Evolutionary conservation across 1,140 invertebrate genomes (phyloP).

Genomic region (Thrips palmi): DNA sequence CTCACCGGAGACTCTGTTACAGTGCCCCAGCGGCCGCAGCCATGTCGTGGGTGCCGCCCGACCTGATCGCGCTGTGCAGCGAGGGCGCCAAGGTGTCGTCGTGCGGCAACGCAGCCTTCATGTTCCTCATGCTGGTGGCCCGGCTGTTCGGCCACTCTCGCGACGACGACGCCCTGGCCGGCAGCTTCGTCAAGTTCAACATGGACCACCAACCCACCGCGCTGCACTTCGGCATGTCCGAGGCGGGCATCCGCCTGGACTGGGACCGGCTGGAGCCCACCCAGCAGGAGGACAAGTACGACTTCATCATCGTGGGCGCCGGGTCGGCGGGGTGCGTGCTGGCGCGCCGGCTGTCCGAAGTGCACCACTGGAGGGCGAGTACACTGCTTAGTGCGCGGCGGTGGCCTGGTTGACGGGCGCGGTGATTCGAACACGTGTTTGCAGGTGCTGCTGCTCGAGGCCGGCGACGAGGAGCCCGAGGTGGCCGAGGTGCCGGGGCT

Average conservation of each 20-base stretch:
- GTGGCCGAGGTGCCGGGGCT: constrained; percentile 45
- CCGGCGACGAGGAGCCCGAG: constrained; percentile 52
- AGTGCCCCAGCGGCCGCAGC: no score
- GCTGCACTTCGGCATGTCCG: constrained; percentile 1
- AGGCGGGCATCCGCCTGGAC: no score
- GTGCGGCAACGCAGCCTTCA: constrained; percentile 31
- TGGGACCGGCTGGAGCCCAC: constrained; percentile 10
- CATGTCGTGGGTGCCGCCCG: constrained; percentile 37
- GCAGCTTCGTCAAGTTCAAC: constrained; percentile 1
- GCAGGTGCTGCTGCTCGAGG: constrained; percentile 48
- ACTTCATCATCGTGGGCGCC: constrained; percentile 36
- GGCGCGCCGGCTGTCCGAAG: constrained; percentile 15
- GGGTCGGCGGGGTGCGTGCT: constrained; percentile 18
- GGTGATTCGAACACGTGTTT: no score
- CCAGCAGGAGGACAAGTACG: constrained; percentile 22
- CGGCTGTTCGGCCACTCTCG: constrained; percentile 32
- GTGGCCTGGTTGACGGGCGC: no score
- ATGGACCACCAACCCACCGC: background rate
- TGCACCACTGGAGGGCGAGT: constrained; percentile 15
- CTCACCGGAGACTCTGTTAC: no score
- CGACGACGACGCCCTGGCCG: constrained; percentile 17
- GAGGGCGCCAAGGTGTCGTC: constrained; percentile 29
- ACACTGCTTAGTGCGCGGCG: background rate
- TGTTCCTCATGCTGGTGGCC: constrained; percentile 33
- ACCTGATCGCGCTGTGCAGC: constrained; percentile 30